Evolutionary conservation across 2,797 vertebrate genomes (phyloP), one percentile per base, ranked within the genome.

Genomic region (Cuculus canorus): DNA sequence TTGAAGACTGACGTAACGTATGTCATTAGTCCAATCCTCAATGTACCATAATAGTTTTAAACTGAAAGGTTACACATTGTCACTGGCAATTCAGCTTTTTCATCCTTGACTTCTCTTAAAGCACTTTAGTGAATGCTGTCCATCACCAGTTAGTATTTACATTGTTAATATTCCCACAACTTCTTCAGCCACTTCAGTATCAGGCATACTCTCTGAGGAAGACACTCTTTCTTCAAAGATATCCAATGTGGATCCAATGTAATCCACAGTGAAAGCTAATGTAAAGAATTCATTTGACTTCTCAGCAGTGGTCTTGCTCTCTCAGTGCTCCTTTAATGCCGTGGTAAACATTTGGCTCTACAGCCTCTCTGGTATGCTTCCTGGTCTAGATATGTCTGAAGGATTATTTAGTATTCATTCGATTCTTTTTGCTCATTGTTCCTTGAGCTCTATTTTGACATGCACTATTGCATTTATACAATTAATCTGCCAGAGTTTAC

Each of bases 371-470:
- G n/a, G 15, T 48, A 47, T 22, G 25, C 61, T 75, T 91, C 53
- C 76, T 78, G 41, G 28, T 70, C 39, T 87, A 94, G 54, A 1
- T 53, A 54, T 6, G 43, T 76, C 59, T 82, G 66, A 45, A 75
- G 53, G 52, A 87, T 75, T 71, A 83, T 75, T 87, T 65, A 65
- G 19, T 90, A 90, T 94, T 93, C 37, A 93, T 91, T 71, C 92
- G 76, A 88, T 93, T 57, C 27, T 77, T 90, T 90, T 69, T 65
- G 37, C 10, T 78, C 91, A 69, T 95, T 95, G 82, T 91, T 95
- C 77, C 66, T 66, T 72, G 54, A 86, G 11, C 27, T 88, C 73
- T 86, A 10, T 88, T 90, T 94, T 92, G 90, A 84, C 66, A 86
- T 59, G 73, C 86, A 45, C 70, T 88, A 22, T 63, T 88, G 82